A percentile compares a stretch with the other conserved stretches of the same genome.
Conservation (phyloP, 2,113 vertebrate genomes). For the Saccopteryx leptura region DNA sequence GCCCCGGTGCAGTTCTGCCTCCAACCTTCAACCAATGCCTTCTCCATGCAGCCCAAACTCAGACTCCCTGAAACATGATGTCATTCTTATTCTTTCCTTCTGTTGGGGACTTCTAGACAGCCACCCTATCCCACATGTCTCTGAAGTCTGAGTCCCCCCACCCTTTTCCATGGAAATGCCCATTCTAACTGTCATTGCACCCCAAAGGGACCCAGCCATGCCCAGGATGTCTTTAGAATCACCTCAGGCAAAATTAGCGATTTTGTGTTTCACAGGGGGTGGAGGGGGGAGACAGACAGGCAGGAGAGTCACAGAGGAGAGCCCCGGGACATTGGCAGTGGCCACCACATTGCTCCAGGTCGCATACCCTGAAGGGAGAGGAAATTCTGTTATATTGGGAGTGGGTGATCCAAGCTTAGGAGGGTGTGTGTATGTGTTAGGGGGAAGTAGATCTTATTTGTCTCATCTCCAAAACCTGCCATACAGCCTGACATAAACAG, state of each 20-base stretch:
- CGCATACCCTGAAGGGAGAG: background rate
- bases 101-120: background rate
- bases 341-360: background rate
- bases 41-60: background rate
- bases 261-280: background rate
- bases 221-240: background rate
- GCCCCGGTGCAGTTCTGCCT: background rate
- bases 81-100: background rate
- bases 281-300: background rate
- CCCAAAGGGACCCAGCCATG: background rate
- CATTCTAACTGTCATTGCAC: background rate
- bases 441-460: background rate
- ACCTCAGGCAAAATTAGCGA: background rate
- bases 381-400: background rate
- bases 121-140: fast-evolving
- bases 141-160: background rate
- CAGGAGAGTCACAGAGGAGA: background rate
- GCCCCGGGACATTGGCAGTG: background rate
- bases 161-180: background rate
- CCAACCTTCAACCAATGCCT: background rate
- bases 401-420: background rate
- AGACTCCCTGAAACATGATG: background rate
- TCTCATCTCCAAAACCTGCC: background rate
- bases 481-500: background rate
- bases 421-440: background rate